phyloP scores from a whole-genome alignment of 1,140 invertebrate species.

The Solenopsis invicta region DNA sequence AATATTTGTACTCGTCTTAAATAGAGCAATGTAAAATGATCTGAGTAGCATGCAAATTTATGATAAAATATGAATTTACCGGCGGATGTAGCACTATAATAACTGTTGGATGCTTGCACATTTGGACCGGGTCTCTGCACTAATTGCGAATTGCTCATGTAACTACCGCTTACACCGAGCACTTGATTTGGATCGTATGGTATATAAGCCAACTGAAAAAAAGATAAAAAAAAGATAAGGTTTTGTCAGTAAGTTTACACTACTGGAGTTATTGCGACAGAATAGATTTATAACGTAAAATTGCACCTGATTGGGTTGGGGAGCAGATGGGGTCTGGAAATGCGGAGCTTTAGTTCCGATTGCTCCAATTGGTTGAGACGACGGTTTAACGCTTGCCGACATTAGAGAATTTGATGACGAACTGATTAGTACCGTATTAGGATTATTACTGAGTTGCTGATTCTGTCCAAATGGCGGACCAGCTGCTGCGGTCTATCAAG shows the following conservation, averaged over 20 bases:
- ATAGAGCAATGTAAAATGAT: not conserved
- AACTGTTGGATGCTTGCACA: slow-evolving; percentile 88
- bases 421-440: slow-evolving; percentile 95
- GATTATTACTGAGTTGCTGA: slow-evolving; percentile 93
- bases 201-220: slow-evolving; percentile 85
- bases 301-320: slow-evolving; percentile 86
- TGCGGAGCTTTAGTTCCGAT: slow-evolving; percentile 90
- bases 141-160: slow-evolving; percentile 89
- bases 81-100: slow-evolving; percentile 87
- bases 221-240: slow-evolving; percentile 53
- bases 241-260: not conserved
- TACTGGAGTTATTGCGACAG: not conserved
- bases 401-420: slow-evolving; percentile 95
- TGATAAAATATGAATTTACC: slow-evolving; percentile 79
- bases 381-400: slow-evolving; percentile 95
- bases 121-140: slow-evolving; percentile 88
- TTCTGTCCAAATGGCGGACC: slow-evolving; percentile 91
- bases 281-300: slow-evolving; percentile 19
- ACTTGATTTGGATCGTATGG: slow-evolving; percentile 87
- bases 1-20: not conserved
- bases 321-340: slow-evolving; percentile 85
- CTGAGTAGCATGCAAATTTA: not conserved
- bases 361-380: slow-evolving; percentile 93
- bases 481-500: slow-evolving; percentile 87
- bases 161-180: slow-evolving; percentile 86